Conservation (phyloP, 2,797 vertebrate genomes). For the Danio albolineatus region DNA sequence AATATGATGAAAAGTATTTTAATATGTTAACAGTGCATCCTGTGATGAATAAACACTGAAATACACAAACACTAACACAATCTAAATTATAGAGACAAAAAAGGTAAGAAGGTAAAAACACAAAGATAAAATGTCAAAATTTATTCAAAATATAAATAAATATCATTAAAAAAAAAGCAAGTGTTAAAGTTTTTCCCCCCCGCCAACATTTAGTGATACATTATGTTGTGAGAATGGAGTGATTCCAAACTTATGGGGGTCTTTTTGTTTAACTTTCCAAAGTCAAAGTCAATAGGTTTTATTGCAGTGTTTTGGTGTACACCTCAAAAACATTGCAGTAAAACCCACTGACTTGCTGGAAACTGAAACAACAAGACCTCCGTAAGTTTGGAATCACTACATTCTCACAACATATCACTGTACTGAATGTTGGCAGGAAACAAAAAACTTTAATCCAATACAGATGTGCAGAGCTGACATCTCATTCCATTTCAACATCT, state of each 20-base stretch:
- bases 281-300: neutral
- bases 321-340: slow-evolving; percentile 17
- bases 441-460: neutral
- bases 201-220: slow-evolving; percentile 11
- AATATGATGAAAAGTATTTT: no score
- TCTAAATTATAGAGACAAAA: no score
- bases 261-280: neutral
- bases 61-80: no score
- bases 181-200: neutral
- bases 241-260: slow-evolving; percentile 1
- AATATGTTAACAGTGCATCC: no score
- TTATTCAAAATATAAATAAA: no score
- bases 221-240: neutral
- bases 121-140: no score
- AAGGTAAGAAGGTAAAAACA: no score
- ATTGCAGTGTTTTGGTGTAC: slow-evolving; percentile 1
- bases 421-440: slow-evolving; percentile 7
- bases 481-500: slow-evolving; percentile 18
- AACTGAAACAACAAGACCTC: neutral
- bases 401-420: neutral
- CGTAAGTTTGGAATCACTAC: neutral
- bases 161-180: no score
- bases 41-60: no score
- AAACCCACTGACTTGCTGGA: neutral
- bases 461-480: slow-evolving; percentile 29